A percentile compares a stretch with the other conserved stretches of the same genome.
These are phyloP conservation scores for Maconellicoccus hirsutus DNA, from an alignment of 1,140 invertebrate species.

Conservation along the genomic window DNA sequence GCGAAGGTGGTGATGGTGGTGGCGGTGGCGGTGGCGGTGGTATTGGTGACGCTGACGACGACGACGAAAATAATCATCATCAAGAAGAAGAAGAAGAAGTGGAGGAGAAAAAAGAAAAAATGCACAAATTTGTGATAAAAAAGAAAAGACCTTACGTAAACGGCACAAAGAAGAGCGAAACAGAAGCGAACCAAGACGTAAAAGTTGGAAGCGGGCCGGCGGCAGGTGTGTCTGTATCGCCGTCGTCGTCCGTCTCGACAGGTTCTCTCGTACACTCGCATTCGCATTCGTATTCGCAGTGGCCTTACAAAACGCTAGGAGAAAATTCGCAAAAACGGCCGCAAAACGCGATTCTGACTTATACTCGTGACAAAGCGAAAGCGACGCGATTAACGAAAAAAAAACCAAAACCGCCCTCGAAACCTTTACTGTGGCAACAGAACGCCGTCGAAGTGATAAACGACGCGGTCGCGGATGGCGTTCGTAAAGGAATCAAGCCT, in stretches of 20 bases:
- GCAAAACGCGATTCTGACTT: background rate
- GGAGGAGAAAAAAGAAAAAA: constrained; percentile 4
- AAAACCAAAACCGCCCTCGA: too few relatives aligned
- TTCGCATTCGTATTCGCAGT: too few relatives aligned
- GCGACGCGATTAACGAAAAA: too few relatives aligned
- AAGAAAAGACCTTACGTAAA: background rate
- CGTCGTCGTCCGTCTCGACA: too few relatives aligned
- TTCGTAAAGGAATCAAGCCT: background rate
- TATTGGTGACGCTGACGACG: background rate
- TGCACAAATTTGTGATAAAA: background rate
- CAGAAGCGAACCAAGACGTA: background rate
- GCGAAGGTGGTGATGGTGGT: background rate
- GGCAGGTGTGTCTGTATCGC: too few relatives aligned
- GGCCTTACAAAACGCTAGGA: too few relatives aligned
- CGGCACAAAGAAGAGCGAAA: background rate
- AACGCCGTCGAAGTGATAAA: background rate
- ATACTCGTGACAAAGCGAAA: background rate
- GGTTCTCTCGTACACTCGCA: too few relatives aligned
- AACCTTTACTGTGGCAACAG: background rate
- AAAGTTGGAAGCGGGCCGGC: background rate
- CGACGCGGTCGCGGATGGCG: background rate
- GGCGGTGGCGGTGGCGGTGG: background rate
- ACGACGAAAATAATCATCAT: background rate
- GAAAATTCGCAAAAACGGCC: too few relatives aligned
- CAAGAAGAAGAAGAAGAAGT: constrained; percentile 8